phyloP scores from a whole-genome alignment of 2,113 vertebrate genomes.

The Cyanocitta stelleri region DNA sequence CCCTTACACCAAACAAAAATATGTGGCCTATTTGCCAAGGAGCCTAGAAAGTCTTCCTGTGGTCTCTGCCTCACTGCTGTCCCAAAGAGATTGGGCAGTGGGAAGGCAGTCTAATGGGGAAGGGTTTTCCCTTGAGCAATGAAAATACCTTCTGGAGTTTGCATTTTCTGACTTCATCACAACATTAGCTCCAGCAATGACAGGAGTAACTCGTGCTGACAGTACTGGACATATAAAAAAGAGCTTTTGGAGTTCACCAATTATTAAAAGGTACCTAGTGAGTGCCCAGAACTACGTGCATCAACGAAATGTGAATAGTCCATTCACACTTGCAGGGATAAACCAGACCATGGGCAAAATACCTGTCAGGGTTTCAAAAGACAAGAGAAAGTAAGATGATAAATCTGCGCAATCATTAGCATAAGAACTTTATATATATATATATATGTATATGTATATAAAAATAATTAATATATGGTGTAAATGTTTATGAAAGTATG shows the following conservation, averaged over 20 bases:
- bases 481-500: neutral
- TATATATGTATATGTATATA: too few relatives aligned
- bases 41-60: neutral
- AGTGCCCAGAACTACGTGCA: neutral
- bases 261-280: neutral
- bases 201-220: neutral
- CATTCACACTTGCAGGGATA: neutral
- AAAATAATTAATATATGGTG: neutral
- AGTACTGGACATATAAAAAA: neutral
- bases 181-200: neutral
- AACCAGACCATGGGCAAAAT: rapidly evolving
- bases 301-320: neutral
- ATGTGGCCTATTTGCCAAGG: neutral
- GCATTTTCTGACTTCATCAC: neutral
- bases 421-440: neutral
- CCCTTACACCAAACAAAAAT: neutral
- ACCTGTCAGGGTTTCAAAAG: neutral
- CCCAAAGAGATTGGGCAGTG: neutral
- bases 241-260: neutral
- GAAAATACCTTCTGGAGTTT: neutral
- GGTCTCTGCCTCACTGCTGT: neutral
- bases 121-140: neutral
- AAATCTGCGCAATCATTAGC: neutral
- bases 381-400: neutral
- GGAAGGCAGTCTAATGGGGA: neutral